Evolutionary conservation across 1,140 invertebrate species (phyloP), one percentile per base, ranked within the genome.

Genomic region (Camponotus vicinus): DNA sequence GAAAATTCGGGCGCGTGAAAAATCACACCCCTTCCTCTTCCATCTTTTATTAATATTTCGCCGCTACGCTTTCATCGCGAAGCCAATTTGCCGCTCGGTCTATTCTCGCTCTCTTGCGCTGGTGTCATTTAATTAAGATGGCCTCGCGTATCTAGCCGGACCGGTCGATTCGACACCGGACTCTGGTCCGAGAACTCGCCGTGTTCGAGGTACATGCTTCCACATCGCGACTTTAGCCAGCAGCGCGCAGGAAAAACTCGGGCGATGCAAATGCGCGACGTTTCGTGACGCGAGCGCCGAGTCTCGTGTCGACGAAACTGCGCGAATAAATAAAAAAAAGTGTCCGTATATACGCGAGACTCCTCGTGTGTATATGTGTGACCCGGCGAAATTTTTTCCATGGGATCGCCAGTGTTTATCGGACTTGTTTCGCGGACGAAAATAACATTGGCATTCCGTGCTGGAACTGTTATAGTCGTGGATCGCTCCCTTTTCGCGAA

Each of bases 251-350:
- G 4, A 64, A 77, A 77, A 77, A 77, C 59, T 55, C 63, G 42
- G 42, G 27, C 21, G 40, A 67, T 63, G 77, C 59, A 73, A 67
- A 57, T 45, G 21, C 61, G 45, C 71, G 34, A 75, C 49, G 57
- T 78, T 79, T 88, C 64, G 34, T 34, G 34, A 57, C 8, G 77
- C 34, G 21, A 57, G 34, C 64, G 15, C 34, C 40, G 67, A 4
- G 64, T 59, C 64, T 49, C 42, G 67, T 52, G 49, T 70, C 77
- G 91, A 86, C 87, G 89, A 88, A 92, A 89, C 88, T 86, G 77
- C 75, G 64, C 77, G 55, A 83, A 92, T 92, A 92, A 93, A 93
- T 92, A 93, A 93, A 92, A 92, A 92, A 91, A 52, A 52, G 87
- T 89, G 89, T 83, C 67, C 59, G 71, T 88, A 76, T 64, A 63